Base-by-base conservation (phyloP, 2,113 vertebrate genomes). In the Pluvialis apricaria region DNA sequence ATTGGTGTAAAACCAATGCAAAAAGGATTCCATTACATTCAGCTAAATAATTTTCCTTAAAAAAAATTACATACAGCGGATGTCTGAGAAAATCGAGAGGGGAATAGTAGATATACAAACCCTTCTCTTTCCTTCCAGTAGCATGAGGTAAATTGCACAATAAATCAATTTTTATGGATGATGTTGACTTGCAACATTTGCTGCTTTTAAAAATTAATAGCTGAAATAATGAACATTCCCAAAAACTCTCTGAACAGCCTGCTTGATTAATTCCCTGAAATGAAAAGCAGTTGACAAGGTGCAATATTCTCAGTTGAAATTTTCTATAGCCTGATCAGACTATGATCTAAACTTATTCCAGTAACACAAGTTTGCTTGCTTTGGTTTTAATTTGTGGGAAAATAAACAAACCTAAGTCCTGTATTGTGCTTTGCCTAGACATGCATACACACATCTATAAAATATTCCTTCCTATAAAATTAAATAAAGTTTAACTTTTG, bases 201-300 rank as follows among this genome's bases (percentile, higher is more conserved):
- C 96, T 96, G 94, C 95, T 97, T 98, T 98, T 97, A 98, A 98
- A 98, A 98, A 98, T 98, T 98, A 98, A 98, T 98, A 98, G 97
- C 94, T 98, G 97, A 98, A 98, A 98, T 98, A 98, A 98, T 98
- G 98, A 98, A 97, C 97, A 97, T 97, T 97, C 96, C 96, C 79
- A 90, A 96, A 98, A 98, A 91, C 79, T 96, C 96, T 97, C 86
- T 95, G 58, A 91, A 96, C 76, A 62, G 15, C 92, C 97, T 97
- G 79, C 90, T 97, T 98, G 97, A 98, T 98, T 98, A 98, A 98
- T 98, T 97, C 85, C 64, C 95, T 97, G 95, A 96, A 97, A 97
- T 96, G 97, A 97, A 97, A 95, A 96, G 83, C 82, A 94, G 75
- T 96, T 97, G 98, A 98, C 95, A 98, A 98, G 94, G 93, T 97